Conservation (phyloP, 1,140 invertebrate genomes). For the Drepana arcuata region DNA sequence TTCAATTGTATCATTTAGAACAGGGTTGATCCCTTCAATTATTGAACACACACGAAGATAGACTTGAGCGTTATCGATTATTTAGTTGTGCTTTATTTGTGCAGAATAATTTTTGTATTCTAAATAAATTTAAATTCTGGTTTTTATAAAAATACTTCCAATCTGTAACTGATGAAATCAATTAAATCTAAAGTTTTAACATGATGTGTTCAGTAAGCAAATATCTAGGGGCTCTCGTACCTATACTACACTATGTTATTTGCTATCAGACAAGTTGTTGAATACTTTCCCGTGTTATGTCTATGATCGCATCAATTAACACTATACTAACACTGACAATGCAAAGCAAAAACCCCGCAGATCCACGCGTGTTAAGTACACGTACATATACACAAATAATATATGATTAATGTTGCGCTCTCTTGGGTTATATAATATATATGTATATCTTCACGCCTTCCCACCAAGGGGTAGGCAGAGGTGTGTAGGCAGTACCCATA, state of each 20-base stretch:
- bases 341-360: background rate
- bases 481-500: too few relatives aligned
- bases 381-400: background rate
- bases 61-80: background rate
- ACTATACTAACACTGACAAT: background rate
- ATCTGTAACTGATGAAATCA: slow-evolving; percentile 29
- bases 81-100: background rate
- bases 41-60: background rate
- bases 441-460: too few relatives aligned
- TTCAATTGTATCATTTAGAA: too few relatives aligned
- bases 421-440: background rate
- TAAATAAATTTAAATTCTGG: background rate
- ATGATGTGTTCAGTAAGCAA: slow-evolving; percentile 45
- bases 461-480: too few relatives aligned
- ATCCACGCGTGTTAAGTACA: background rate
- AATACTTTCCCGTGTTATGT: slow-evolving; percentile 51
- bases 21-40: too few relatives aligned
- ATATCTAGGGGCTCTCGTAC: slow-evolving; percentile 26
- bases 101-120: background rate
- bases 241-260: slow-evolving; percentile 15
- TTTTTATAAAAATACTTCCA: slow-evolving; percentile 26
- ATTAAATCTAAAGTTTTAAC: too few relatives aligned
- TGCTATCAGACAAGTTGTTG: slow-evolving; percentile 31
- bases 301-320: slow-evolving; percentile 47
- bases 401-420: background rate